Base-by-base conservation (phyloP, 2,888 invertebrate genomes). In the Ophion slaviceki region DNA sequence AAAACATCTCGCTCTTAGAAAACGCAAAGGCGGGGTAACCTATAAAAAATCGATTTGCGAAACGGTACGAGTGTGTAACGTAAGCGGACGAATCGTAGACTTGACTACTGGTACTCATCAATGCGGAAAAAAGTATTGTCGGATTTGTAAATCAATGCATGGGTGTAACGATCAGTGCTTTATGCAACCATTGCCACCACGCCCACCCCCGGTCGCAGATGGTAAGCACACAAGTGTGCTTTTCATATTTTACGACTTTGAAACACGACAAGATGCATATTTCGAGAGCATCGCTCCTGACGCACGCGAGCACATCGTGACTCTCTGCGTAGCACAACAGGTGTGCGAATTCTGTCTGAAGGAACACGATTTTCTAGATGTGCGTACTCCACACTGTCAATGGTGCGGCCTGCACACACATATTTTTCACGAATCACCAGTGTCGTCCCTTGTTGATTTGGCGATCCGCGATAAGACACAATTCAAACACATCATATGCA, bases 171-270 rank as follows among this genome's bases (percentile, higher is more conserved):
- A 78, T 61, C 10, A 28, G 11, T 78, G 62, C n/a, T 68, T 68
- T 24, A 78, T 78, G 36, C 17, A 8, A 11, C 20, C 20, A 3
- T 2, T 47, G 45, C 11, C 8, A 2, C 75, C 47, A 17, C 17
- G 20, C 14, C 1, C 3, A 14, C 47, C 47, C 11, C 7, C 14
- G 3, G 14, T 14, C 7, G 14, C 47, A 11, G n/a, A 28, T 17
- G 6, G 32, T 32, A 32, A 36, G 24, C 24, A 32, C 28, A 17
- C 28, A 10, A 32, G 20, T 47, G 20, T 47, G 28, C 24, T 78
- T 47, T 82, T 74, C 17, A 89, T 88, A 83, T 83, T 79, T 88
- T 78, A 75, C 80, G 72, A 24, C 24, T 86, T 86, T 8, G 80
- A 89, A 61, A 77, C 70, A 61, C n/a, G n/a, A n/a, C 78, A 88